Evolutionary conservation across 64 coral and sea anemone species (phyloP), one percentile per base, ranked within the genome.

Genomic region (Montipora sp.): DNA sequence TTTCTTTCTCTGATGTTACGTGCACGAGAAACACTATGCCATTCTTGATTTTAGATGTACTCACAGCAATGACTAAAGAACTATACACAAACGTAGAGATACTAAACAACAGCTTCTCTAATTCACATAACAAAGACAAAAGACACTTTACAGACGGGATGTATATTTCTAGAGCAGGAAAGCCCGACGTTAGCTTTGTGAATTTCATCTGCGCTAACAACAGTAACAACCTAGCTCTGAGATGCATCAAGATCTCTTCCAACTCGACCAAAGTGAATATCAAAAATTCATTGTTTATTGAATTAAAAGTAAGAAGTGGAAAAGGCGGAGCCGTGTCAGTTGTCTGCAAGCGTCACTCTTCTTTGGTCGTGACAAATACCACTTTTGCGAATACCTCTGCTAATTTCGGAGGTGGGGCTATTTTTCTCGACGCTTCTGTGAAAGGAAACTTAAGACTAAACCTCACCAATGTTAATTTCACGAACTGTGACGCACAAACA

Each of bases 231-330:
- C 27, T 19, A 18, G 82, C 65, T 49, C 43, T 85, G 45, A 85
- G 82, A 51, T 85, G 82, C 47, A 70, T 85, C 2, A 85, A 85
- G 47, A 85, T 85, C 23, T 71, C 66, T 72, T 48, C 82, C 5
- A 0, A 51, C 6, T 43, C 68, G 49, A 45, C 82, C 6, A 50
- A 85, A 49, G 65, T 85, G 5, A 4, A 20, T 2, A 85, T 85
- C 5, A 63, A 85, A 3, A 71, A 85, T 72, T 85, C 82, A 5
- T 69, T 59, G n/a, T 85, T 85, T 66, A 63, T 51, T 22, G 82
- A 63, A 9, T 59, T 68, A 4, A 71, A 22, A 0, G 82, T 68
- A 2, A 51, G 18, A 16, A 71, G 12, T 5, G 82, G 63, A 69
- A 85, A 85, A 47, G 82, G 82, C 2, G 82, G 82, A 7, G 65